Conservation (phyloP, 1,140 invertebrate genomes). For the Penaeus chinensis region DNA sequence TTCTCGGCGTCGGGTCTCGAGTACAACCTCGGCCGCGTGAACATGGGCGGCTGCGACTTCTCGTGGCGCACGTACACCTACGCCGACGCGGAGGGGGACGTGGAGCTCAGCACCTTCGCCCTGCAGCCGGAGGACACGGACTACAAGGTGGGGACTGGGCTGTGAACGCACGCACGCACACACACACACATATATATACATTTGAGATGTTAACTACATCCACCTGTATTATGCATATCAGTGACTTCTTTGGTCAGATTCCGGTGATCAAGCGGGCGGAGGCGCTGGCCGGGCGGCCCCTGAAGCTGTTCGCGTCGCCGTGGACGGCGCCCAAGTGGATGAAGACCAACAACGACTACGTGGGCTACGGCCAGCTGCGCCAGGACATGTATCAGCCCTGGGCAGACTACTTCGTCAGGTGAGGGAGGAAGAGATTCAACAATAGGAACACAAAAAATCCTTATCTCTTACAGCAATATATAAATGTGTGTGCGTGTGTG, state of each 20-base stretch:
- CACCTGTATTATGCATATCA: no score
- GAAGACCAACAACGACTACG: slow-evolving; percentile 48
- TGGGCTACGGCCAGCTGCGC: slow-evolving; percentile 30
- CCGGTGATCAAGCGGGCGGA: slow-evolving; percentile 36
- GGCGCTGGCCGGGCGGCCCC: neutral
- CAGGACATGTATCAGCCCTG: slow-evolving; percentile 52
- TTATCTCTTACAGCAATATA: no score
- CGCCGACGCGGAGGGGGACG: slow-evolving; percentile 75
- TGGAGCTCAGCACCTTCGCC: slow-evolving; percentile 76
- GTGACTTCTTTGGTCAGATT: slow-evolving; percentile 11
- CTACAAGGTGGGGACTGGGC: slow-evolving; percentile 72
- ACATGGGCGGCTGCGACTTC: slow-evolving; percentile 89
- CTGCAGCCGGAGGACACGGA: slow-evolving; percentile 76
- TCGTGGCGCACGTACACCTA: slow-evolving; percentile 78
- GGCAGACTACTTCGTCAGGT: slow-evolving; percentile 54
- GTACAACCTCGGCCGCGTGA: slow-evolving; percentile 81
- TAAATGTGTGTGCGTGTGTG: no score
- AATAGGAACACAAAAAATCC: no score
- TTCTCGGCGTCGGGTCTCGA: slow-evolving; percentile 72
- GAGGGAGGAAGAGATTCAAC: neutral
- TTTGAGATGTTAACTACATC: no score
- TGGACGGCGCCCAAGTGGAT: slow-evolving; percentile 52
- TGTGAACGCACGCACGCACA: neutral
- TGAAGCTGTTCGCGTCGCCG: slow-evolving; percentile 42
- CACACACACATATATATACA: slow-evolving; percentile 65